Evolutionary conservation across 1,140 invertebrate genomes (phyloP).

Genomic region (Zophobas morio): DNA sequence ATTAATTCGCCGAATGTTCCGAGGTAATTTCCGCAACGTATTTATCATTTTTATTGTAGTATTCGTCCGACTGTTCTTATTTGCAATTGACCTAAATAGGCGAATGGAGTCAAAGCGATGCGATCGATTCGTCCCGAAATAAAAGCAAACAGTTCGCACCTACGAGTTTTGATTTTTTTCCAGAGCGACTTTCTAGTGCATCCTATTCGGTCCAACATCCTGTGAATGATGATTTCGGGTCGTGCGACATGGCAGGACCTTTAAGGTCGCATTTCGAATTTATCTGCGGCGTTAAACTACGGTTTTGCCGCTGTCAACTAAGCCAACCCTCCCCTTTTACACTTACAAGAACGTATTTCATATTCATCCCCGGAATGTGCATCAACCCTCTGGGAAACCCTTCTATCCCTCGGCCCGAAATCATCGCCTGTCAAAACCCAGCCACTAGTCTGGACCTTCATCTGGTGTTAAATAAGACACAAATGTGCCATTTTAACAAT

Average conservation of each 20-base stretch:
- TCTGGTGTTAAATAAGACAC: conserved; percentile 28
- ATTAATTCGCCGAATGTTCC: conserved; percentile 1
- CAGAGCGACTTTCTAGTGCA: background rate
- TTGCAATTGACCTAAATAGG: conserved; percentile 37
- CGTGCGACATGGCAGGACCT: too few species aligned
- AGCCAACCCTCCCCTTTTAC: background rate
- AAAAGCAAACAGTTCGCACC: conserved; percentile 20
- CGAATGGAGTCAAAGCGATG: conserved; percentile 12
- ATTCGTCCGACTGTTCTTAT: conserved; percentile 17
- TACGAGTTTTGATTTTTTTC: background rate
- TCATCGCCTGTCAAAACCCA: background rate
- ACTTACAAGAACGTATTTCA: conserved; percentile 7
- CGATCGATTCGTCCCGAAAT: conserved; percentile 18
- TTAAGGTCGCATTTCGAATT: too few species aligned
- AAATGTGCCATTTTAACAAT: conserved; percentile 31
- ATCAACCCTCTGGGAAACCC: background rate
- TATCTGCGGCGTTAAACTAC: background rate
- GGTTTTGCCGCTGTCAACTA: conserved; percentile 1
- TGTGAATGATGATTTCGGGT: too few species aligned
- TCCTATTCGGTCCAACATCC: too few species aligned
- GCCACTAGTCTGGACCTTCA: conserved; percentile 12
- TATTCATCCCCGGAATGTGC: conserved; percentile 7
- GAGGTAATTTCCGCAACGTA: conserved; percentile 30
- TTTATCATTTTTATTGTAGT: conserved; percentile 38
- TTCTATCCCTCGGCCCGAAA: background rate